Conservation (phyloP, 2,797 vertebrate species). For the Melanotaenia boesemani region DNA sequence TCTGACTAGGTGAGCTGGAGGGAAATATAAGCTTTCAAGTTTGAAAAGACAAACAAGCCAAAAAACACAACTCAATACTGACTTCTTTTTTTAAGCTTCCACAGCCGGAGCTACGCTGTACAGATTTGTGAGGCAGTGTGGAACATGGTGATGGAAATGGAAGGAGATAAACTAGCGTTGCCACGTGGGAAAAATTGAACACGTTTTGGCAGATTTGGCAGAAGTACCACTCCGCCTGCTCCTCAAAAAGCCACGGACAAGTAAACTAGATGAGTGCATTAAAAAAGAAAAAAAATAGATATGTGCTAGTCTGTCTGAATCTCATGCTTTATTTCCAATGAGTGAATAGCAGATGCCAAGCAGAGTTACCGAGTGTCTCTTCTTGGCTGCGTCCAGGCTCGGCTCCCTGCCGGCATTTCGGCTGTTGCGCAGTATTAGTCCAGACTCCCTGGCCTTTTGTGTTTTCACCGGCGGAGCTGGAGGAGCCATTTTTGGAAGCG, state of each 20-base stretch:
- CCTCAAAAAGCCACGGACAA: slow-evolving; percentile 70
- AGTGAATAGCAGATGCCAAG: slow-evolving; percentile 80
- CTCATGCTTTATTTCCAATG: slow-evolving; percentile 84
- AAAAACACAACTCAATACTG: slow-evolving; percentile 49
- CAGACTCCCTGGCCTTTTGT: slow-evolving; percentile 85
- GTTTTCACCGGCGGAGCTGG: slow-evolving; percentile 86
- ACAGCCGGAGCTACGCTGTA: slow-evolving; percentile 63
- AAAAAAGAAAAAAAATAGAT: slow-evolving; percentile 64
- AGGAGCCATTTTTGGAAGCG: slow-evolving; percentile 79
- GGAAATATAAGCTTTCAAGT: slow-evolving; percentile 59
- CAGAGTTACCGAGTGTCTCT: slow-evolving; percentile 86
- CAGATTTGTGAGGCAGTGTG: slow-evolving; percentile 69
- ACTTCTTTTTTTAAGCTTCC: slow-evolving; percentile 35
- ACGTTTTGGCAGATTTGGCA: slow-evolving; percentile 54
- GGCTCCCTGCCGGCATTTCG: slow-evolving; percentile 79
- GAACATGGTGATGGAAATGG: slow-evolving; percentile 54
- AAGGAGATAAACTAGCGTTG: slow-evolving; percentile 41
- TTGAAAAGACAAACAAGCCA: slow-evolving; percentile 48
- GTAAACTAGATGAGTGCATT: slow-evolving; percentile 78
- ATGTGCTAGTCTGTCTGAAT: slow-evolving; percentile 80
- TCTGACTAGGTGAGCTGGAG: slow-evolving; percentile 59
- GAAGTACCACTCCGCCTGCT: slow-evolving; percentile 62
- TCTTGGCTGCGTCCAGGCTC: slow-evolving; percentile 77
- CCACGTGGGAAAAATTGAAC: slow-evolving; percentile 57
- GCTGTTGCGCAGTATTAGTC: slow-evolving; percentile 85